phyloP scores from a whole-genome alignment of 2,797 vertebrate species.

The Pangasius macronema region DNA sequence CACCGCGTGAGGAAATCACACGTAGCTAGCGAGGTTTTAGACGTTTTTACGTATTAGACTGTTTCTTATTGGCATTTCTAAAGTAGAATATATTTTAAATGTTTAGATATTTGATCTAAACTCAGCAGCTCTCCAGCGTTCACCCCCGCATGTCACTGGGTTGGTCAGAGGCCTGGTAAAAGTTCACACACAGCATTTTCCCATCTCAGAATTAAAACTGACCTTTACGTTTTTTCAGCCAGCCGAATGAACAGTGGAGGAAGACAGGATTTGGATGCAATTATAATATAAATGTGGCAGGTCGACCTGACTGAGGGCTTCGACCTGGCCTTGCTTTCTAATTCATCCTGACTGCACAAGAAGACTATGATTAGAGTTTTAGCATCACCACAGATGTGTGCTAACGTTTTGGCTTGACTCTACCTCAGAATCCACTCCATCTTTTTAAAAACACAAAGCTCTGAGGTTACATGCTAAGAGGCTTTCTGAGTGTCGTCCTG shows the following conservation, averaged over 20 bases:
- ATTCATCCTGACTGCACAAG: constrained; percentile 46
- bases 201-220: constrained; percentile 29
- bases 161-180: neutral
- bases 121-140: neutral
- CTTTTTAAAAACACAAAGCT: neutral
- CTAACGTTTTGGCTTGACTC: constrained; percentile 2
- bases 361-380: constrained; percentile 44
- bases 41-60: neutral
- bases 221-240: constrained; percentile 8
- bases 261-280: constrained; percentile 49
- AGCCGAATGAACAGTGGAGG: constrained; percentile 33
- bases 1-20: neutral
- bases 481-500: neutral
- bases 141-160: neutral
- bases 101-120: neutral
- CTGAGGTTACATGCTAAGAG: neutral
- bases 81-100: neutral
- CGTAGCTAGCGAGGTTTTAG: neutral
- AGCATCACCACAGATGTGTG: neutral
- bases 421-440: neutral
- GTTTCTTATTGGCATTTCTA: neutral
- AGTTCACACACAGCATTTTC: constrained; percentile 15
- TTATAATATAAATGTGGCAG: constrained; percentile 52
- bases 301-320: constrained; percentile 33
- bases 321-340: constrained; percentile 26